These are phyloP conservation scores for Drosophila burlai DNA, from an alignment of 1,140 invertebrate species.

Conservation along the genomic window DNA sequence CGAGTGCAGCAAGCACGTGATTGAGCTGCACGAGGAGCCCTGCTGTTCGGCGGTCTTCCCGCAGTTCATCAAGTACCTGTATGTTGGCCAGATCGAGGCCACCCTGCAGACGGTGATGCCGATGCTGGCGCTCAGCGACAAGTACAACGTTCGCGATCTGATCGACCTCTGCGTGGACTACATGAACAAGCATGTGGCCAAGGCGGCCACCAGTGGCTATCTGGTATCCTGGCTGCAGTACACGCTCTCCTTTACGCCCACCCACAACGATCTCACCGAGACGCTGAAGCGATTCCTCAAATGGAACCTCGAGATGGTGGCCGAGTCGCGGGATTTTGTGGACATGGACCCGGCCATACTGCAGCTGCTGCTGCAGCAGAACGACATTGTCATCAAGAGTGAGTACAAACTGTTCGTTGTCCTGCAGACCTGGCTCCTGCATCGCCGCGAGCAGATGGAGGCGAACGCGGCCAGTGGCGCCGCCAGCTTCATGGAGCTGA, in stretches of 20 bases:
- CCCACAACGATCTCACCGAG: constrained; percentile 90
- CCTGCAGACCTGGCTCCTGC: constrained; percentile 91
- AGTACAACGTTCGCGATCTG: constrained; percentile 97
- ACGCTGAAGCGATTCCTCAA: constrained; percentile 92
- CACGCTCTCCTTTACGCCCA: constrained; percentile 90
- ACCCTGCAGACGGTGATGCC: constrained; percentile 93
- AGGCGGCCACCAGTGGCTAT: constrained; percentile 92
- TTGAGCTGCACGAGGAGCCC: constrained; percentile 94
- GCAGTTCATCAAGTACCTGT: constrained; percentile 96
- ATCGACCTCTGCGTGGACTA: constrained; percentile 93
- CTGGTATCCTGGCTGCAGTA: constrained; percentile 96
- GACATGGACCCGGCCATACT: constrained; percentile 94
- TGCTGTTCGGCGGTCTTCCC: constrained; percentile 94
- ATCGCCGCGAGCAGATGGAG: constrained; percentile 87
- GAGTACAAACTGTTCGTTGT: constrained; percentile 94
- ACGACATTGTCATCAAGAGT: constrained; percentile 95
- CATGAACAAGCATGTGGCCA: constrained; percentile 94
- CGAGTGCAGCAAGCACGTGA: constrained; percentile 93
- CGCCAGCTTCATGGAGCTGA: constrained; percentile 87
- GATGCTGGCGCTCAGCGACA: constrained; percentile 95
- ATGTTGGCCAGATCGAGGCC: constrained; percentile 95
- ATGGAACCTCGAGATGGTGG: constrained; percentile 95
- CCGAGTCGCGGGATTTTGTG: constrained; percentile 91
- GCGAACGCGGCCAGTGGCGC: constrained; percentile 81
- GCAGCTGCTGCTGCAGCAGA: constrained; percentile 91